These are phyloP conservation scores for Drosophila crucigera DNA, from an alignment of 2,888 invertebrate species.

Conservation along the genomic window DNA sequence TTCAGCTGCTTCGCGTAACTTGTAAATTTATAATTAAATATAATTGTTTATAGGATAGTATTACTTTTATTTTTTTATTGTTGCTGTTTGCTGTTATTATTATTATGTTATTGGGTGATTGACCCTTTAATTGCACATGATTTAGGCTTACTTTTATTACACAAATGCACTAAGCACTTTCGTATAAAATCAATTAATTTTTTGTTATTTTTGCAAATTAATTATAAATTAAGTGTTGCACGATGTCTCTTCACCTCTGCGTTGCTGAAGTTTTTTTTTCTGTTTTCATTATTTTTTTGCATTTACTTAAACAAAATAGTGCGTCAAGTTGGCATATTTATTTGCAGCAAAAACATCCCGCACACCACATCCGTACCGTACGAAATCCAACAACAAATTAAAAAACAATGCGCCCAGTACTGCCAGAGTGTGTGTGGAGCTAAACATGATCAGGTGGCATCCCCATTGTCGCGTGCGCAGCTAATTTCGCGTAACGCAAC, in stretches of 20 bases:
- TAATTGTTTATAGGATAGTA: conserved; percentile 7
- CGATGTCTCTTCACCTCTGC: conserved; percentile 5
- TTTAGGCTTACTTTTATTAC: conserved; percentile 48
- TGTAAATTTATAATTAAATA: conserved; percentile 2
- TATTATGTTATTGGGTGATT: conserved; percentile 53
- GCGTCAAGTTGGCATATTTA: conserved; percentile 55
- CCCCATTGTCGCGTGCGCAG: background rate
- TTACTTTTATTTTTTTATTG: background rate
- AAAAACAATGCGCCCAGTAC: conserved; percentile 36
- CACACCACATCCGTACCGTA: conserved; percentile 51
- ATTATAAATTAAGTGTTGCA: conserved; percentile 17
- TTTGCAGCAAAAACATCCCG: conserved; percentile 21
- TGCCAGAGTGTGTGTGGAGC: conserved; percentile 19
- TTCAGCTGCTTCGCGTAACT: conserved; percentile 2
- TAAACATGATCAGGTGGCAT: conserved; percentile 29
- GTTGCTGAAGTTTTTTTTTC: conserved; percentile 8
- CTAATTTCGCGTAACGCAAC: conserved; percentile 39
- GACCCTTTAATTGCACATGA: conserved; percentile 68
- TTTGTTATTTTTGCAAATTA: conserved; percentile 17
- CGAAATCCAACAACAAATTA: conserved; percentile 61
- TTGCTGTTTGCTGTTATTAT: conserved; percentile 17
- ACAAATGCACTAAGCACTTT: conserved; percentile 33
- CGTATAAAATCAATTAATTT: conserved; percentile 35
- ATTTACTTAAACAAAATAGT: conserved; percentile 44
- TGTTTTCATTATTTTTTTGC: conserved; percentile 1